Percentiles rank a stretch among this genome's conserved stretches.
Evolutionary conservation across 2,888 invertebrate genomes (phyloP).

Genomic region (Campopleginae sp.): DNA sequence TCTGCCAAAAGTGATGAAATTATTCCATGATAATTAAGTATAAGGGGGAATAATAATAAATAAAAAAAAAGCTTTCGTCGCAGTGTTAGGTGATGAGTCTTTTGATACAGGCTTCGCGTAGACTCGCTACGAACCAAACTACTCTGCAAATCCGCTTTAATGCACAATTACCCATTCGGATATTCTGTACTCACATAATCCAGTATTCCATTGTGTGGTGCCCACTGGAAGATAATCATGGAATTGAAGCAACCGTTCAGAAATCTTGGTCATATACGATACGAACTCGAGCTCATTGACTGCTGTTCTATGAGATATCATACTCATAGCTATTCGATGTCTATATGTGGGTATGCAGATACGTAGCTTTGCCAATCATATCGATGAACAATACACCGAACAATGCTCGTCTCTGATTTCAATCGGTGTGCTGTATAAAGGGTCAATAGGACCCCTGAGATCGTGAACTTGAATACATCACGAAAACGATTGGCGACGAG

Average conservation of each 20-base stretch:
- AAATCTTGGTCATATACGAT: conserved; percentile 20
- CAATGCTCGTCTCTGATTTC: conserved; percentile 23
- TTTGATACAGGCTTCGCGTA: neutral
- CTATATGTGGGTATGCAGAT: neutral
- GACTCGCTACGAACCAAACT: neutral
- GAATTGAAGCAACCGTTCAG: conserved; percentile 35
- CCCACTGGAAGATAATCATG: conserved; percentile 45
- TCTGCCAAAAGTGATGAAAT: neutral
- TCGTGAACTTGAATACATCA: neutral
- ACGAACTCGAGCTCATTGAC: conserved; percentile 27
- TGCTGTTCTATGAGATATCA: conserved; percentile 6
- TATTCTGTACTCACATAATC: conserved; percentile 33
- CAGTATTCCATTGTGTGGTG: neutral
- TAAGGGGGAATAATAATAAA: neutral
- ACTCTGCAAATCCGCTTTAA: neutral
- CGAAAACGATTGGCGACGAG: neutral
- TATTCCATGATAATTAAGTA: neutral
- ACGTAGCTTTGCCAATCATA: conserved; percentile 46
- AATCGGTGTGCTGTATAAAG: conserved; percentile 13
- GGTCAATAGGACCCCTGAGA: neutral
- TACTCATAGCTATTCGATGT: neutral
- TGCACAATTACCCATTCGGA: neutral
- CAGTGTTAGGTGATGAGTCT: neutral
- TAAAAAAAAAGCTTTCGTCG: neutral
- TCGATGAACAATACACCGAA: conserved; percentile 49